Evolutionary conservation across 2,888 invertebrate genomes (phyloP), one percentile per base, ranked within the genome.

Genomic region (Andrena camellia): DNA sequence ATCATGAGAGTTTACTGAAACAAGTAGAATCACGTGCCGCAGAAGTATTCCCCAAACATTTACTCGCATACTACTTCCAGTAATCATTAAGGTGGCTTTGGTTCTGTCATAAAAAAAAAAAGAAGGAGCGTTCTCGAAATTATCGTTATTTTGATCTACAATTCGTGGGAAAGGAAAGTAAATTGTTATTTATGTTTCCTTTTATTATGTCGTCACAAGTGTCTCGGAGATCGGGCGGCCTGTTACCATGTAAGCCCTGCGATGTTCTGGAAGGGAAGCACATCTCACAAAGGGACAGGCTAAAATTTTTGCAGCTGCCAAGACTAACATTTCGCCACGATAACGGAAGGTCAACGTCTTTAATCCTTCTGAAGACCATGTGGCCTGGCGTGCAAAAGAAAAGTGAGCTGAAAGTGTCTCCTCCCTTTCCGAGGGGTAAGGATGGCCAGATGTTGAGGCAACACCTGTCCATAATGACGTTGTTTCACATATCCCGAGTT

Each of bases 401-500:
- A 54, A 66, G 69, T 31, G 52, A 35, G 31, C 72, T 68, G 71
- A 76, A 83, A 83, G 76, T 82, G 60, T 73, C 42, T 42, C 42
- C 72, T 78, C 74, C 23, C 72, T 83, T 76, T 64, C 62, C 54
- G 52, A 83, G 35, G 69, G 72, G 23, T 64, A 42, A 67, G 60
- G 29, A 73, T 42, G 50, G 35, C 54, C 83, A 83, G 83, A 83
- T 83, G 83, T 83, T 70, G 54, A 20, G 35, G 48, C 48, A 52
- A 35, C 83, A 83, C 83, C 83, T 83, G 83, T 72, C 60, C 77
- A 68, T 69, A 77, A 81, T 73, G 77, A 72, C 64, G 63, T 64
- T 71, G 54, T 69, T 78, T 77, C 66, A 69, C 48, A 73, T 69
- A 42, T 78, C 64, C 31, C 48, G 67, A 71, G 60, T 77, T 66